A percentile compares a stretch with the other conserved stretches of the same genome.
phyloP scores from a whole-genome alignment of 2,113 vertebrate genomes.

The Ammodytes marinus region DNA sequence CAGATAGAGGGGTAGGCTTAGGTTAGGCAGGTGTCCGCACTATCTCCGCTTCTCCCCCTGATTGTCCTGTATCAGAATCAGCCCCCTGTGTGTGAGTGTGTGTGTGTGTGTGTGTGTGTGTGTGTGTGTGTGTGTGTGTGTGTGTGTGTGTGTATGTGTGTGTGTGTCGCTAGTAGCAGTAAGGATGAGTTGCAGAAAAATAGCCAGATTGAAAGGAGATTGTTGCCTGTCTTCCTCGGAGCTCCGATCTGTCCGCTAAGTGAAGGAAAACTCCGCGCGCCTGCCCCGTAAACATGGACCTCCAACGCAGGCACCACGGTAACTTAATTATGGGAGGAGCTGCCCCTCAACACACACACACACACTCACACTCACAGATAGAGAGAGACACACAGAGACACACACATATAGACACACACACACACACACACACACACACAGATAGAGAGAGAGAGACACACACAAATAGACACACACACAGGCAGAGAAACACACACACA shows the following conservation, averaged over 20 bases:
- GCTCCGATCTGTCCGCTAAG: conserved; percentile 77
- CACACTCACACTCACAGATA: conserved; percentile 42
- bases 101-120: no score
- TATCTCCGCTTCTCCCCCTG: conserved; percentile 28
- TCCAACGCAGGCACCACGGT: conserved; percentile 79
- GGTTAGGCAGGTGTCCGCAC: conserved; percentile 39
- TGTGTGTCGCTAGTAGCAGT: conserved; percentile 63
- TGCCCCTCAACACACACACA: conserved; percentile 72
- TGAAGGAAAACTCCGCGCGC: conserved; percentile 79
- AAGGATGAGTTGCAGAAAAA: conserved; percentile 65
- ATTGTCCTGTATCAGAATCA: not conserved
- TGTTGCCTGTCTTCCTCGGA: conserved; percentile 38
- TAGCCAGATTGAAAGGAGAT: conserved; percentile 60
- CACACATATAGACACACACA: no score
- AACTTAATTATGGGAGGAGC: conserved; percentile 87
- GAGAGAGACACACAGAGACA: no score
- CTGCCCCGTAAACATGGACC: conserved; percentile 84
- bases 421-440: no score
- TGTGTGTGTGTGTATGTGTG: conserved; percentile 34
- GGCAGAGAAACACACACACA: conserved; percentile 47
- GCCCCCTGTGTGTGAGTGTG: conserved; percentile 39
- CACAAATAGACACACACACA: no score
- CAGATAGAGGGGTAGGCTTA: conserved; percentile 23
- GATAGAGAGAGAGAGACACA: no score
- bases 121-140: no score